A percentile compares a stretch with the other conserved stretches of the same genome.
Evolutionary conservation across 2,797 vertebrate species (phyloP).

Genomic region (Eidolon dupreanum): DNA sequence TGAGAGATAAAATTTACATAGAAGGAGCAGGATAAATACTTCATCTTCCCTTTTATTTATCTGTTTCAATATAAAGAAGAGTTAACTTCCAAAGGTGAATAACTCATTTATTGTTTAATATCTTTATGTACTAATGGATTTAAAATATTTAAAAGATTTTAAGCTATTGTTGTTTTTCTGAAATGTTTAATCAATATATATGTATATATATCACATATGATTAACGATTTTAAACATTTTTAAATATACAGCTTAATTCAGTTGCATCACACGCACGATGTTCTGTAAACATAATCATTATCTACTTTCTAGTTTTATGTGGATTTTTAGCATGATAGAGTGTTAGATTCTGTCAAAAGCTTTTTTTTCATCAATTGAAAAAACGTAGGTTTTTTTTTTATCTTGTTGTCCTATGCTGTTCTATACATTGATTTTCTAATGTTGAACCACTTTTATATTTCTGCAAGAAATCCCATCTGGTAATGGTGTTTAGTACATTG

Average conservation of each 20-base stretch:
- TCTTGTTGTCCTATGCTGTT: background rate
- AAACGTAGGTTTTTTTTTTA: background rate
- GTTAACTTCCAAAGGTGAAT: background rate
- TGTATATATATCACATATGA: background rate
- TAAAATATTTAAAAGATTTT: background rate
- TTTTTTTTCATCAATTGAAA: background rate
- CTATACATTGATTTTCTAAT: too few species aligned
- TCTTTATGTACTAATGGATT: background rate
- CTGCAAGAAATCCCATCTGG: background rate
- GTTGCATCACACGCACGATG: background rate
- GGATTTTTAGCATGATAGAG: background rate
- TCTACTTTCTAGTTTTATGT: background rate
- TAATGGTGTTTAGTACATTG: background rate
- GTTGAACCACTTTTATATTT: background rate
- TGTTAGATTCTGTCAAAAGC: background rate
- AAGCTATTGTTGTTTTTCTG: background rate
- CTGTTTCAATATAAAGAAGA: background rate
- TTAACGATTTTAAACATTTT: background rate
- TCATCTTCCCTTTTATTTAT: background rate
- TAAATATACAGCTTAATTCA: background rate
- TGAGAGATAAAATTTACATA: background rate
- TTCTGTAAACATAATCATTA: background rate
- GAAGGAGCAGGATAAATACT: background rate
- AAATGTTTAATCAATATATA: background rate
- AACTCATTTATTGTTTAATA: background rate